Evolutionary conservation across 1,140 invertebrate genomes (phyloP).

Genomic region (Pectinophora gossypiella): DNA sequence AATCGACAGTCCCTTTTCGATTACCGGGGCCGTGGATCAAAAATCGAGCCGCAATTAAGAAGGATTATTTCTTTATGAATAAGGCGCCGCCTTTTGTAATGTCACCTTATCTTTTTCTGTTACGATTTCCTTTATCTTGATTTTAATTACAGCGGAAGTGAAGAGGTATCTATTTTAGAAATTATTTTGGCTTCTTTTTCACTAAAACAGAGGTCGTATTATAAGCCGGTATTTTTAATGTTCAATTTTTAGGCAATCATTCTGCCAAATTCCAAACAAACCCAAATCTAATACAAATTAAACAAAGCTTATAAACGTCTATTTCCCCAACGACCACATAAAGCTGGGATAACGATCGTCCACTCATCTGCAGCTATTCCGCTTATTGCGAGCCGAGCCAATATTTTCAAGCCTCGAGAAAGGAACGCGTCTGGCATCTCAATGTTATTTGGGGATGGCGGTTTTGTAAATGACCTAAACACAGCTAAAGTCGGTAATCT

Average conservation of each 20-base stretch:
- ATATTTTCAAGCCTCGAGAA: slow-evolving; percentile 36
- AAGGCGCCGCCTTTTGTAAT: slow-evolving; percentile 8
- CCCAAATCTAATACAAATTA: neutral
- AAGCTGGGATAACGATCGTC: slow-evolving; percentile 24
- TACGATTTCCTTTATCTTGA: too few species aligned
- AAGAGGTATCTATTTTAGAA: too few species aligned
- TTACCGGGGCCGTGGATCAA: slow-evolving; percentile 45
- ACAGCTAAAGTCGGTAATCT: neutral
- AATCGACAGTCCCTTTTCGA: slow-evolving; percentile 56
- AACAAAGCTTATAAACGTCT: neutral
- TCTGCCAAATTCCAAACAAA: too few species aligned
- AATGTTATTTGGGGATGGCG: slow-evolving; percentile 22
- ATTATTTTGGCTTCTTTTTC: too few species aligned
- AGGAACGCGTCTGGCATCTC: slow-evolving; percentile 29
- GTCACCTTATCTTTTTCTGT: neutral
- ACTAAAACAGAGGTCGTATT: too few species aligned
- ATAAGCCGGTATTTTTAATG: too few species aligned
- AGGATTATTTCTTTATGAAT: slow-evolving; percentile 33
- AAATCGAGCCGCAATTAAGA: slow-evolving; percentile 48
- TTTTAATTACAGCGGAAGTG: too few species aligned
- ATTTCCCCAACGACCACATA: slow-evolving; percentile 9
- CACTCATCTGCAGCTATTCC: slow-evolving; percentile 31
- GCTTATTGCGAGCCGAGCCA: slow-evolving; percentile 32
- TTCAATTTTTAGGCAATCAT: too few species aligned
- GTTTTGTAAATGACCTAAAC: slow-evolving; percentile 15